These are phyloP conservation scores for Drosophila busckii DNA, from an alignment of 1,140 invertebrate species.

Conservation along the genomic window DNA sequence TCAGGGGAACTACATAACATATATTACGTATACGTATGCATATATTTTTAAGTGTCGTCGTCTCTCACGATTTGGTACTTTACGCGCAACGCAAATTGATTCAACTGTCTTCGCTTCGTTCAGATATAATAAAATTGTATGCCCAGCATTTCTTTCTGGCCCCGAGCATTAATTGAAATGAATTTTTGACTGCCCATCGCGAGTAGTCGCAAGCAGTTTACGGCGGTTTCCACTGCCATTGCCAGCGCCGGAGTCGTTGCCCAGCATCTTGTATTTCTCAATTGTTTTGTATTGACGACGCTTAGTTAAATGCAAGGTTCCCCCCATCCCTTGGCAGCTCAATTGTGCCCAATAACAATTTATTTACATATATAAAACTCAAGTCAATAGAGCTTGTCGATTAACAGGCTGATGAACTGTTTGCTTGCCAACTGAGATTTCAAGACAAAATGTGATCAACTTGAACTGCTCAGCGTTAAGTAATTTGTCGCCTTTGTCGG, in stretches of 20 bases:
- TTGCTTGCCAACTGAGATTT: too few species aligned
- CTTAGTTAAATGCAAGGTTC: too few species aligned
- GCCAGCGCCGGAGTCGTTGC: too few species aligned
- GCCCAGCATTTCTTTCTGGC: slow-evolving; percentile 43
- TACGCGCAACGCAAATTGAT: slow-evolving; percentile 31
- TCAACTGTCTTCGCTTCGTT: slow-evolving; percentile 34
- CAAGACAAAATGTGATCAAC: too few species aligned
- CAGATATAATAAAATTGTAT: slow-evolving; percentile 67
- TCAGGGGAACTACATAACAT: background rate
- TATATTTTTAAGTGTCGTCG: background rate
- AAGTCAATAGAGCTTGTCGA: too few species aligned
- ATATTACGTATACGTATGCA: background rate
- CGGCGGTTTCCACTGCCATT: slow-evolving; percentile 40
- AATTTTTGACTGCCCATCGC: slow-evolving; percentile 3
- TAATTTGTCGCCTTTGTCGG: slow-evolving; percentile 1
- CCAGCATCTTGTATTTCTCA: too few species aligned
- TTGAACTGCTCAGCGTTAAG: too few species aligned
- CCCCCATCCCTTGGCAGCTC: too few species aligned
- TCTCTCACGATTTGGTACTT: background rate
- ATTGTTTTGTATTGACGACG: slow-evolving; percentile 59
- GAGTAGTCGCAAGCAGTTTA: slow-evolving; percentile 35
- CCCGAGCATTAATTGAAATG: slow-evolving; percentile 42
- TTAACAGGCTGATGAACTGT: too few species aligned
- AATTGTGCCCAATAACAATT: too few species aligned
- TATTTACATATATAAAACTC: too few species aligned